Percentiles rank a stretch among this genome's conserved stretches.
Conservation (phyloP, 2,797 vertebrate genomes). For the Molothrus aeneus region DNA sequence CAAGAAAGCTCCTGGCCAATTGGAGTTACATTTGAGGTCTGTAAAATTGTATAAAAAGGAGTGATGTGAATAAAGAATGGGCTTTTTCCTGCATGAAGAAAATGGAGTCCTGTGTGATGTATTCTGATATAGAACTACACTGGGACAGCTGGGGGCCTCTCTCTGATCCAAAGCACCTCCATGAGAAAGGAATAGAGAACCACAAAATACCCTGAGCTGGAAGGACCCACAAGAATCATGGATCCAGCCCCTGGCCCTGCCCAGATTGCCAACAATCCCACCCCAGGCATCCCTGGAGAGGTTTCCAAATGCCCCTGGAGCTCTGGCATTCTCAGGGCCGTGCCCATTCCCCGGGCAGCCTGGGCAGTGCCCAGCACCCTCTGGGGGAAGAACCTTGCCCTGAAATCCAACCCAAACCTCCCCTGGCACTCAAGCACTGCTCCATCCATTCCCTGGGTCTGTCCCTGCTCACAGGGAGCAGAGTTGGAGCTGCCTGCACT, state of each 20-base stretch:
- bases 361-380: neutral
- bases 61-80: neutral
- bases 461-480: neutral
- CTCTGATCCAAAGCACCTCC: neutral
- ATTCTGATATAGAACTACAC: neutral
- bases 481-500: neutral
- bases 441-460: neutral
- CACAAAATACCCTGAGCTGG: neutral
- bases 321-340: neutral
- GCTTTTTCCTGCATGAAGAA: neutral
- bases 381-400: neutral
- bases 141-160: neutral
- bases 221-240: neutral
- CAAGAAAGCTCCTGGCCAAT: neutral
- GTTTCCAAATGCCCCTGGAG: fast-evolving
- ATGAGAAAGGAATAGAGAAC: neutral
- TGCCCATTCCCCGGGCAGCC: neutral
- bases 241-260: fast-evolving
- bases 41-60: neutral
- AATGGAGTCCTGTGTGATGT: neutral
- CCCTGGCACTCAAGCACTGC: too few species aligned
- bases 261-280: neutral
- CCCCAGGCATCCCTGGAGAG: fast-evolving
- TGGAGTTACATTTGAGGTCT: neutral
- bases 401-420: fast-evolving